Evolutionary conservation across 2,797 vertebrate genomes (phyloP).

Genomic region (Argyrosomus regius): DNA sequence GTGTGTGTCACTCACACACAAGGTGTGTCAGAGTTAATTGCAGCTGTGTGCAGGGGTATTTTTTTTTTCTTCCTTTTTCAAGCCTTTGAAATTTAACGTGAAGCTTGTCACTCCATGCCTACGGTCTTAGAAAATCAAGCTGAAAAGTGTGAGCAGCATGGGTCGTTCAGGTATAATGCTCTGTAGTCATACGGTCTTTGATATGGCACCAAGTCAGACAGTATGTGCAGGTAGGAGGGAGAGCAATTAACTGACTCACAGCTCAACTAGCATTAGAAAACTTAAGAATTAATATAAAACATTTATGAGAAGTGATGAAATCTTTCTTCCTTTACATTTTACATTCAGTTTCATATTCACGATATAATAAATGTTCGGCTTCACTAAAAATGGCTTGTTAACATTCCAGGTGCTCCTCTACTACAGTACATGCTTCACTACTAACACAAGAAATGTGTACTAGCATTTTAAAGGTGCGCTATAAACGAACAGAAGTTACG

Average conservation of each 20-base stretch:
- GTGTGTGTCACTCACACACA: neutral
- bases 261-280: constrained; percentile 1
- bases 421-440: neutral
- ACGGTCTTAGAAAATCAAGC: constrained; percentile 62
- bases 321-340: neutral
- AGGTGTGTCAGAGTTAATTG: constrained; percentile 18
- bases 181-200: constrained; percentile 70
- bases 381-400: neutral
- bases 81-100: constrained; percentile 68
- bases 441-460: neutral
- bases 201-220: constrained; percentile 45
- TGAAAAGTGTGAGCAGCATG: constrained; percentile 58
- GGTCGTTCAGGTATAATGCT: constrained; percentile 55
- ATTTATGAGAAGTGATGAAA: constrained; percentile 8
- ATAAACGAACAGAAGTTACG: neutral
- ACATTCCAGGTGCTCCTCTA: neutral
- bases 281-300: constrained; percentile 20
- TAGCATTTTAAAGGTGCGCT: neutral
- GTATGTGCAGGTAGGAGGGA: constrained; percentile 23
- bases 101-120: constrained; percentile 56
- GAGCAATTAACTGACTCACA: constrained; percentile 56
- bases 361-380: neutral
- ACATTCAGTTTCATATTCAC: neutral
- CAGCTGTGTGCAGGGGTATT: neutral
- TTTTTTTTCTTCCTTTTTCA: constrained; percentile 4